phyloP scores from a whole-genome alignment of 2,888 invertebrate species.

The Poecilus cupreus region DNA sequence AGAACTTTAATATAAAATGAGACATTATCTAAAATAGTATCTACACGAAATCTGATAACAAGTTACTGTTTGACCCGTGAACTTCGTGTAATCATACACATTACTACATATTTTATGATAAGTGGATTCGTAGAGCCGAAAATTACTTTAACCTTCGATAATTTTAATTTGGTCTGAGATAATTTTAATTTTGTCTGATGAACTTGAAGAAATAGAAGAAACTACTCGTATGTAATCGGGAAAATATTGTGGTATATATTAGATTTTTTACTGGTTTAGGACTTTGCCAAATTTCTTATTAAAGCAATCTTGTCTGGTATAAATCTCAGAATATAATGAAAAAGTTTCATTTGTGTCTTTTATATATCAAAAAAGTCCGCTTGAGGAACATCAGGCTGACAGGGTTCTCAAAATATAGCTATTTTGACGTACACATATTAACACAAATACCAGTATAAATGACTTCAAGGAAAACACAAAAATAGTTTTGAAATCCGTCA shows the following conservation, averaged over 20 bases:
- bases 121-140: not conserved
- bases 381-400: not conserved
- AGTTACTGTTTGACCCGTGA: constrained; percentile 15
- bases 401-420: not conserved
- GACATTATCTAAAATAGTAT: constrained; percentile 36
- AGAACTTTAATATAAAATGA: constrained; percentile 17
- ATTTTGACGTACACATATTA: not conserved
- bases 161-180: too few species aligned
- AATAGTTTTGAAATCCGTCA: too few species aligned
- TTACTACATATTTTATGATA: constrained; percentile 28
- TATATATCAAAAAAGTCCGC: not conserved
- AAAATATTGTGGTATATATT: not conserved
- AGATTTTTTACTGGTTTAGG: too few species aligned
- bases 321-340: not conserved
- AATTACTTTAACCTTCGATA: not conserved
- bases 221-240: too few species aligned
- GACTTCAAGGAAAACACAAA: too few species aligned
- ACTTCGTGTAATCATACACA: not conserved
- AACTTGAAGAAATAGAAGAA: not conserved
- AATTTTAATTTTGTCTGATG: not conserved
- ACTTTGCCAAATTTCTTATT: not conserved
- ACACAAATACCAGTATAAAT: too few species aligned
- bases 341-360: not conserved
- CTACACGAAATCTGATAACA: constrained; percentile 32
- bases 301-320: not conserved